Evolutionary conservation across 2,113 vertebrate species (phyloP), one percentile per base, ranked within the genome.

Genomic region (Pardalotus punctatus): DNA sequence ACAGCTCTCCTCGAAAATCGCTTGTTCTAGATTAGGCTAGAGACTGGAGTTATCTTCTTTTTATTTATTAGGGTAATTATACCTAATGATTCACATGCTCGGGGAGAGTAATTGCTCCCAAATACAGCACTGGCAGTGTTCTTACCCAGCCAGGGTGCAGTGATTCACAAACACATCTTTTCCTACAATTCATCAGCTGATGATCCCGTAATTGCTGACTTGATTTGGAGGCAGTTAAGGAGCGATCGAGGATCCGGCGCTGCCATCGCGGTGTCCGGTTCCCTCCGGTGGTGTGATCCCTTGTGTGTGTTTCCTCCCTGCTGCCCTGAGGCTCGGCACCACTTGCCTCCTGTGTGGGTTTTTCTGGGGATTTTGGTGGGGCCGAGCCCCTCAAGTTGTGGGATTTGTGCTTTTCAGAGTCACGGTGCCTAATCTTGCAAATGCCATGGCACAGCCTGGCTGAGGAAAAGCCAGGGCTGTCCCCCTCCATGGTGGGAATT

Each of bases 41-140:
- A 95, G 86, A 94, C 70, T 38, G 36, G 57, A 86, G 86, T 90
- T 93, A 94, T 95, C 93, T 86, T 57, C 80, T 72, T 94, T 86
- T 94, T 96, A 93, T 97, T 96, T 97, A 96, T 96, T 95, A 89
- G 92, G 88, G 86, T 66, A 95, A 96, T 97, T 97, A 96, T 70
- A 84, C 47, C 88, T 96, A 96, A 95, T 96, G 94, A 96, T 92
- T 97, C 95, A 96, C 93, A 91, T 65, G 86, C 90, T 96, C 35
- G 8, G 90, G 88, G 92, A 95, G 88, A 91, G 91, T 86, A 84
- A 96, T 91, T 96, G 81, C 91, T 96, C 92, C 88, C 78, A 91
- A 91, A 93, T 90, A 72, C 83, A 53, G 91, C 89, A 33, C 90
- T 6, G 17, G 53, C 11, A 48, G 58, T 81, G 87, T 61, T 96